Percentiles rank a stretch among this genome's conserved stretches.
Conservation (phyloP, 2,113 vertebrate species). For the Psilopsiagon aurifrons region DNA sequence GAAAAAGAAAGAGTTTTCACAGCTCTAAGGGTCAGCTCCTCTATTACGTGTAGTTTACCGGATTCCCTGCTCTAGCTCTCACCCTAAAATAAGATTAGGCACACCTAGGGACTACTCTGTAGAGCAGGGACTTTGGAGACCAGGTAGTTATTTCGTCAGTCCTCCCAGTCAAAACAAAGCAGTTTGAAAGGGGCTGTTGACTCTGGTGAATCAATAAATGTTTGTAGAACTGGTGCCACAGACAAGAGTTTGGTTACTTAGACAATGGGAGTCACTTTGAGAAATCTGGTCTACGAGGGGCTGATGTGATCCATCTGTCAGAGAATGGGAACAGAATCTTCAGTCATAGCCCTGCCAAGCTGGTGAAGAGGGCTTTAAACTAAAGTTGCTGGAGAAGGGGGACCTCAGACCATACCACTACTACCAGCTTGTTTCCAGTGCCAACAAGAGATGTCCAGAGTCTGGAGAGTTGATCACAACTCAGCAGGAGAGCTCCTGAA, state of each 20-base stretch:
- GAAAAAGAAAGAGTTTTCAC: neutral
- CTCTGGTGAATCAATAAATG: neutral
- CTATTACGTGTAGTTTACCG: neutral
- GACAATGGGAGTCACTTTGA: neutral
- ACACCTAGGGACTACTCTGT: neutral
- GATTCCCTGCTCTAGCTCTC: neutral
- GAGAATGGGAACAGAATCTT: neutral
- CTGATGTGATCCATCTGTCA: neutral
- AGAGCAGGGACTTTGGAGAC: neutral
- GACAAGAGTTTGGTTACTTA: too few relatives aligned
- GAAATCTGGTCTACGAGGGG: neutral
- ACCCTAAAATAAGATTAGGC: neutral
- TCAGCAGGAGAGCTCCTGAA: neutral
- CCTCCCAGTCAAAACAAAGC: neutral
- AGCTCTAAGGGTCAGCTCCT: neutral
- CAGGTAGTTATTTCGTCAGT: neutral
- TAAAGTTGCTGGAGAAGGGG: neutral
- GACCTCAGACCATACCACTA: neutral
- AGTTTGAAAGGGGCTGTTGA: neutral
- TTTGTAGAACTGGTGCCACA: neutral
- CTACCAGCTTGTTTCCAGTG: neutral
- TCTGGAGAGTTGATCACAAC: neutral
- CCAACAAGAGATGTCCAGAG: neutral
- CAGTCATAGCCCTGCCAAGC: neutral
- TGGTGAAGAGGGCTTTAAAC: neutral